These are phyloP conservation scores for Sialis lutaria DNA, from an alignment of 2,888 invertebrate species.

Conservation along the genomic window DNA sequence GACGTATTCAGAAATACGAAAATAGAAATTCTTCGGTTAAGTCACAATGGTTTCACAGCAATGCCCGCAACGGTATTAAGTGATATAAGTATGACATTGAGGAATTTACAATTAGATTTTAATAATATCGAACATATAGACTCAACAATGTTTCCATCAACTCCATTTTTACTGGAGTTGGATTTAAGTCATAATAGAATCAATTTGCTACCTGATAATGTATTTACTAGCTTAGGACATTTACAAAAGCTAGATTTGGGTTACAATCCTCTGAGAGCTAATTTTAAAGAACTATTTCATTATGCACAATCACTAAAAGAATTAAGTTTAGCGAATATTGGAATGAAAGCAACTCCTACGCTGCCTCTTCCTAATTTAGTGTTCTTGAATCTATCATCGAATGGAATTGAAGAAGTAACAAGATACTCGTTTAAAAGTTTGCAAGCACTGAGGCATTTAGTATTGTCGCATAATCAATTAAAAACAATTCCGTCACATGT, in stretches of 20 bases:
- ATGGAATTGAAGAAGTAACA: constrained; percentile 51
- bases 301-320: constrained; percentile 67
- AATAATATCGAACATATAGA: constrained; percentile 77
- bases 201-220: constrained; percentile 74
- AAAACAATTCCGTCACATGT: constrained; percentile 55
- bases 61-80: constrained; percentile 63
- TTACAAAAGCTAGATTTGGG: constrained; percentile 66
- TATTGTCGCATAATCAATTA: constrained; percentile 62
- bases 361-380: constrained; percentile 62
- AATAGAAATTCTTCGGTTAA: constrained; percentile 63
- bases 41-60: constrained; percentile 59
- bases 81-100: constrained; percentile 61
- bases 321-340: constrained; percentile 59
- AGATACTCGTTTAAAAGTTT: constrained; percentile 55
- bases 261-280: constrained; percentile 63
- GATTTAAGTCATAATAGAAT: constrained; percentile 67
- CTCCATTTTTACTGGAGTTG: constrained; percentile 58
- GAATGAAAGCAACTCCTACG: constrained; percentile 58
- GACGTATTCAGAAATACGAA: constrained; percentile 66
- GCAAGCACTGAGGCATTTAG: constrained; percentile 50
- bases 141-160: constrained; percentile 70
- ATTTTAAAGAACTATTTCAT: constrained; percentile 74
- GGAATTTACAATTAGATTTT: constrained; percentile 58
- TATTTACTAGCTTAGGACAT: constrained; percentile 65
- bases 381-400: constrained; percentile 62